Conservation (phyloP, 2,888 invertebrate genomes). For the Coleophora deauratella region DNA sequence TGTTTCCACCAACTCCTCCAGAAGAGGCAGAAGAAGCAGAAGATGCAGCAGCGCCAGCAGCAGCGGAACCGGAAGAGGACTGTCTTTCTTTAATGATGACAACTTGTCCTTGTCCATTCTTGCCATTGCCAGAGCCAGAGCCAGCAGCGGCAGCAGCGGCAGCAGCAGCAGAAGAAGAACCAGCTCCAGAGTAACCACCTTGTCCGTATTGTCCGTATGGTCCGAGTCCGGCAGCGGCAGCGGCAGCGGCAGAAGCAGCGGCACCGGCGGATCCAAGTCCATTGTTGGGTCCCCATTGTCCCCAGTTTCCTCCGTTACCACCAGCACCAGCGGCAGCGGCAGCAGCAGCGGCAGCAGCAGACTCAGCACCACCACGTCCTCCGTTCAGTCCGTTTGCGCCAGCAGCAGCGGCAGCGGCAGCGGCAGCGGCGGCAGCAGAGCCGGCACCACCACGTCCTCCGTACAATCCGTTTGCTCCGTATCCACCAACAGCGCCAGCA, state of each 20-base stretch:
- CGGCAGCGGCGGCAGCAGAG: neutral
- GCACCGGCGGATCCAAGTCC: neutral
- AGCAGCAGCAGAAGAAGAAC: neutral
- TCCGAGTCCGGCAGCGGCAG: neutral
- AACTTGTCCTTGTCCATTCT: neutral
- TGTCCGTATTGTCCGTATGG: slow-evolving; percentile 5
- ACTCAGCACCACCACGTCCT: neutral
- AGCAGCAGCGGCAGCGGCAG: slow-evolving; percentile 1
- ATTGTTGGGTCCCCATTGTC: neutral
- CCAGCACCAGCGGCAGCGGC: neutral
- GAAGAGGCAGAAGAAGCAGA: no score
- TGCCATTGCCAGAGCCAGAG: neutral
- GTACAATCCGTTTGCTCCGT: slow-evolving; percentile 3
- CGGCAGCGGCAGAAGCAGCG: neutral
- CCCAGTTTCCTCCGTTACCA: neutral
- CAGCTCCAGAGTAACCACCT: neutral
- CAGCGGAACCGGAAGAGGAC: neutral
- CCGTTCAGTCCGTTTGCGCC: neutral
- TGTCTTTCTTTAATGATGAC: no score
- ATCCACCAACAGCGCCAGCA: no score
- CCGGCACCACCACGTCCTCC: slow-evolving; percentile 4
- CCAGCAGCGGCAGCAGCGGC: neutral
- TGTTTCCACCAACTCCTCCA: no score
- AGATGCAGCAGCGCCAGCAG: neutral
- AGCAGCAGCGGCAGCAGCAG: neutral